Conservation (phyloP, 2,888 invertebrate genomes). For the Epirrhoe tristata region DNA sequence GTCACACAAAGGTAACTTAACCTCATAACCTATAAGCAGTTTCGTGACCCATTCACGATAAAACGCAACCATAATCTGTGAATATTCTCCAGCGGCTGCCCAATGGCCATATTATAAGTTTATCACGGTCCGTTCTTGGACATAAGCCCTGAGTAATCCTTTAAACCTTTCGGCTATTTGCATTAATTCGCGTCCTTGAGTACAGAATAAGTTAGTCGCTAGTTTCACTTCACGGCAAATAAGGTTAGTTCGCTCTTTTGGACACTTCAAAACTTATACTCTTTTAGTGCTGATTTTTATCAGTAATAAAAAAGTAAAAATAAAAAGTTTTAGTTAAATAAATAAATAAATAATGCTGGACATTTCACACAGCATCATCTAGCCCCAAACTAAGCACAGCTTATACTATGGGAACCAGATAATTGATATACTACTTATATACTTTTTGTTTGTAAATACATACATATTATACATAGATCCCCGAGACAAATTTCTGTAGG, state of each 20-base stretch:
- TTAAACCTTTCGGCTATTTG: constrained; percentile 47
- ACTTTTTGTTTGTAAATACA: too few relatives aligned
- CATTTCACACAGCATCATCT: too few relatives aligned
- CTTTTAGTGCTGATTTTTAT: not conserved
- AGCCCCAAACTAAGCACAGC: too few relatives aligned
- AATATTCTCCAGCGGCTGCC: constrained; percentile 42
- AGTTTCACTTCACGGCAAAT: not conserved
- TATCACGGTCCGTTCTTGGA: constrained; percentile 46
- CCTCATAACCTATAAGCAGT: constrained; percentile 24
- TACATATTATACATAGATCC: too few relatives aligned
- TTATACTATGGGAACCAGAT: too few relatives aligned
- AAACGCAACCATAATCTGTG: constrained; percentile 40
- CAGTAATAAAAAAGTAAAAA: not conserved
- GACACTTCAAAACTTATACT: not conserved
- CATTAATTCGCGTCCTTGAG: constrained; percentile 43
- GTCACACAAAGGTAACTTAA: constrained; percentile 16
- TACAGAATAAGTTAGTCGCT: not conserved
- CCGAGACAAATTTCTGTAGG: too few relatives aligned
- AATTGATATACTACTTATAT: too few relatives aligned
- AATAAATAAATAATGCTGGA: too few relatives aligned
- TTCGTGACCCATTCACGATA: constrained; percentile 36
- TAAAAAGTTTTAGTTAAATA: too few relatives aligned
- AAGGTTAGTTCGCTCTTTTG: not conserved
- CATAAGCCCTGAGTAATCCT: constrained; percentile 48
- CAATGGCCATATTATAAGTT: constrained; percentile 47